These are phyloP conservation scores for Ypsolopha sequella DNA, from an alignment of 2,888 invertebrate species.

Conservation along the genomic window DNA sequence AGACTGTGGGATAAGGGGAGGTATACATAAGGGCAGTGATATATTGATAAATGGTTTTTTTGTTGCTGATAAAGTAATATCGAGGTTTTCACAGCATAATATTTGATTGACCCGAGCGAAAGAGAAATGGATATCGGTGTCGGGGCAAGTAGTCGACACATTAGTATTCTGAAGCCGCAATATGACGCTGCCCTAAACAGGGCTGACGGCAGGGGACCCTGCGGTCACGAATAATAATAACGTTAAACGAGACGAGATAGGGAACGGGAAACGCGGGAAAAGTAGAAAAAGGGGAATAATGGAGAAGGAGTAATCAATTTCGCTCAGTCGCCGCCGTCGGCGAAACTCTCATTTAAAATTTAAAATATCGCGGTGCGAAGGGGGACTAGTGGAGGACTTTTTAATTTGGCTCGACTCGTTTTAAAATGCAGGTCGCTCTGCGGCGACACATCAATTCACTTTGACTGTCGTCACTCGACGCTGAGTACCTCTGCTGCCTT, in stretches of 20 bases:
- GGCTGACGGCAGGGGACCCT: slow-evolving; percentile 13
- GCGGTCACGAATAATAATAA: slow-evolving; percentile 46
- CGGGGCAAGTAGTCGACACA: too few species aligned
- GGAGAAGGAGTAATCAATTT: slow-evolving; percentile 70
- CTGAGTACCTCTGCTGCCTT: slow-evolving; percentile 15
- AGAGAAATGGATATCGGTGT: background rate
- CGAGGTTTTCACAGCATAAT: too few species aligned
- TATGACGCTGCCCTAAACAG: slow-evolving; percentile 15
- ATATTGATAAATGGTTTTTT: background rate
- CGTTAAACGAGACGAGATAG: slow-evolving; percentile 59
- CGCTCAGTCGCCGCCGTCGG: slow-evolving; percentile 59
- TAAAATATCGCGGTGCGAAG: slow-evolving; percentile 59
- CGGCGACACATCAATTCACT: slow-evolving; percentile 66
- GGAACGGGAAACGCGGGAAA: slow-evolving; percentile 48
- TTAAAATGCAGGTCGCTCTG: slow-evolving; percentile 63
- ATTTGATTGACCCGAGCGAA: too few species aligned
- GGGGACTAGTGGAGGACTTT: slow-evolving; percentile 59
- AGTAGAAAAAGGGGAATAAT: slow-evolving; percentile 67
- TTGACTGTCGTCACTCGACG: slow-evolving; percentile 43
- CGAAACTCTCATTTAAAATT: slow-evolving; percentile 66
- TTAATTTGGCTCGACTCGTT: slow-evolving; percentile 61
- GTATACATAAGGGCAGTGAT: slow-evolving; percentile 10
- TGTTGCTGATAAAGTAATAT: too few species aligned
- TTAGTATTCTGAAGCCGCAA: background rate
- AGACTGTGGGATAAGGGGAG: slow-evolving; percentile 22